These are phyloP conservation scores for Eutrigla gurnardus DNA, from an alignment of 2,797 vertebrate genomes.

Conservation along the genomic window DNA sequence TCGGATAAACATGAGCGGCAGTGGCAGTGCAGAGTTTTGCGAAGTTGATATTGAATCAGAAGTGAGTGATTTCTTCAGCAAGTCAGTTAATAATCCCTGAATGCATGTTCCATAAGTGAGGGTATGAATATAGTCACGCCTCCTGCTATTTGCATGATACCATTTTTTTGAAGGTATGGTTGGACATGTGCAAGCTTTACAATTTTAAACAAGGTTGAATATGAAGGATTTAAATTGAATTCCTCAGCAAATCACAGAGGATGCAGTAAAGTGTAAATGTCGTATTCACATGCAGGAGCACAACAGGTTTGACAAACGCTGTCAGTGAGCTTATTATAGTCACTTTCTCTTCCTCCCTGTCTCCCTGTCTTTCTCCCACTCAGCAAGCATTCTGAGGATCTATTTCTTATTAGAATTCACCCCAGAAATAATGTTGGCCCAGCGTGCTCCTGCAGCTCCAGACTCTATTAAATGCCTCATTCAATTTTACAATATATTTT, in stretches of 20 bases:
- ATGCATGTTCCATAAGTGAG: conserved; percentile 21
- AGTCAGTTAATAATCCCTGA: conserved; percentile 56
- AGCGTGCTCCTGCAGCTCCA: conserved; percentile 73
- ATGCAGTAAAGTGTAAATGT: conserved; percentile 34
- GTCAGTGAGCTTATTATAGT: conserved; percentile 69
- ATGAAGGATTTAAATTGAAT: conserved; percentile 27
- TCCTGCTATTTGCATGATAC: neutral
- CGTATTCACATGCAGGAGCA: conserved; percentile 41
- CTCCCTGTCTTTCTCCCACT: conserved; percentile 44
- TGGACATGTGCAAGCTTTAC: conserved; percentile 7
- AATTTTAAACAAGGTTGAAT: conserved; percentile 39
- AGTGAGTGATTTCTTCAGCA: conserved; percentile 57
- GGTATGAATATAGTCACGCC: conserved; percentile 6
- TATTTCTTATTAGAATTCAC: conserved; percentile 81
- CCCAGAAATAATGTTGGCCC: conserved; percentile 79
- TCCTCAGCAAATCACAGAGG: conserved; percentile 10
- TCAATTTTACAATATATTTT: conserved; percentile 81
- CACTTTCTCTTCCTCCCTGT: conserved; percentile 44
- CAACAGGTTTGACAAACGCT: conserved; percentile 45
- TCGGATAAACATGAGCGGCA: conserved; percentile 76
- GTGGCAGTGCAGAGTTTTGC: conserved; percentile 64
- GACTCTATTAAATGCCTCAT: conserved; percentile 81
- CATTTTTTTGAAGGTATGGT: neutral
- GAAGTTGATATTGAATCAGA: conserved; percentile 78
- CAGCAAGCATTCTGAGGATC: conserved; percentile 73